Evolutionary conservation across 2,113 vertebrate species (phyloP), one percentile per base, ranked within the genome.

Genomic region (Setophaga kirtlandii): DNA sequence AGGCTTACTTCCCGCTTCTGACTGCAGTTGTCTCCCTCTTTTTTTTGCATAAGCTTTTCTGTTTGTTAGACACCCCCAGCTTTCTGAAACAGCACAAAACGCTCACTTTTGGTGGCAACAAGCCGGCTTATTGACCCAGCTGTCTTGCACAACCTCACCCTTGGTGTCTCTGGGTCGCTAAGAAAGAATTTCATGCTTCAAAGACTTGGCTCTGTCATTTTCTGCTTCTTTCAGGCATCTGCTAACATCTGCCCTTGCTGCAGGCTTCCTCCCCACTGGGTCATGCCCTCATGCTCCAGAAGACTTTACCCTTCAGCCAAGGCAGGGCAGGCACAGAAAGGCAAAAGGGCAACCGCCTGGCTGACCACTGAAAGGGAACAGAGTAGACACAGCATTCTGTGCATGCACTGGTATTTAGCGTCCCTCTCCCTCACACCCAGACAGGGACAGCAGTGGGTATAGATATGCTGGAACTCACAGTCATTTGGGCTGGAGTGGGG

Each of bases 61-160:
- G 37, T 62, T 70, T 91, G 41, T 69, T 65, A 81, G 46, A 55
- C 59, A 50, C 2, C 18, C n/a, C 6, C 47, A 89, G 80, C 73
- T 96, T 94, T 92, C 59, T 93, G 89, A 84, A 93, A 55, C 64
- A 33, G 33, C 83, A 75, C 17, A 44, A 87, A 94, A 62, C 33
- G 60, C 44, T 73, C 76, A 64, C 42, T 92, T 85, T n/a, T 80
- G 60, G 68, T 87, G 73, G 60, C 76, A 83, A 64, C 60, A 92
- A 67, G 50, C 87, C 78, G 80, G 89, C 84, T 63, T 60, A 94
- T 78, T 83, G 64, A 84, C 52, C 33, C 87, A 89, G 64, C 27
- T 78, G 59, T 70, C 95, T 96, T 96, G 68, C 87, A 95, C 83
- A 95, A 94, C 65, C 65, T 87, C 74, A 87, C 6, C 52, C 84